Evolutionary conservation across 92 coral and sea anemone species (phyloP).

Genomic region (Porites cylindrica): DNA sequence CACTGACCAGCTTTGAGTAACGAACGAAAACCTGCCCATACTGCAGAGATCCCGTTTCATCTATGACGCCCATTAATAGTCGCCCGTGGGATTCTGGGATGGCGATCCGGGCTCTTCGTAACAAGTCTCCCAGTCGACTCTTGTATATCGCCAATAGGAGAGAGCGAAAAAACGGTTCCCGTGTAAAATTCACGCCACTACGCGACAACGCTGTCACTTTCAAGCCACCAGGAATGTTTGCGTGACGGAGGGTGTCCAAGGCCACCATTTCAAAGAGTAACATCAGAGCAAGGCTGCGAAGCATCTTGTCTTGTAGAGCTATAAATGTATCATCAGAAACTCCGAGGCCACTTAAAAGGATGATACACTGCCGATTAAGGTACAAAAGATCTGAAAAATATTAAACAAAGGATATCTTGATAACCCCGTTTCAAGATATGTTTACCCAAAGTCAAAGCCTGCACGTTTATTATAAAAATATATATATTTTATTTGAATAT

Average conservation of each 20-base stretch:
- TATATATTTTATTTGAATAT: too few relatives aligned
- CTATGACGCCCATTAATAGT: constrained; percentile 86
- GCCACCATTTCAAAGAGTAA: constrained; percentile 84
- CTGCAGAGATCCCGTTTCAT: constrained; percentile 76
- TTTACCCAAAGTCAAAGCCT: too few relatives aligned
- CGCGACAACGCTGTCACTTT: constrained; percentile 75
- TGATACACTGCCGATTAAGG: constrained; percentile 95
- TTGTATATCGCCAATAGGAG: constrained; percentile 88
- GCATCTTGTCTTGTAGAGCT: constrained; percentile 91
- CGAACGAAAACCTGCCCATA: constrained; percentile 95
- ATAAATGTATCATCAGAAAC: constrained; percentile 90
- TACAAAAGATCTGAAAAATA: constrained; percentile 66
- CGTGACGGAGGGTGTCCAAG: constrained; percentile 69
- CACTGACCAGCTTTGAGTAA: constrained; percentile 73
- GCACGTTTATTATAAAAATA: too few relatives aligned
- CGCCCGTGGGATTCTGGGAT: constrained; percentile 93
- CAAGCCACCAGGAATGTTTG: constrained; percentile 80
- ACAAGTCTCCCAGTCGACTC: constrained; percentile 84
- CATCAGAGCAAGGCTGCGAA: constrained; percentile 90
- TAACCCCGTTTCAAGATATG: too few relatives aligned
- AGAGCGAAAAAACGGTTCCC: constrained; percentile 94
- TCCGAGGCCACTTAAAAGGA: constrained; percentile 86
- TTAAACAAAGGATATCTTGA: background rate
- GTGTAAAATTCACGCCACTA: constrained; percentile 86
- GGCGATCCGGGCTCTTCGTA: constrained; percentile 91